These are phyloP conservation scores for Stegophylla sp. DNA, from an alignment of 2,888 invertebrate species.

Conservation along the genomic window DNA sequence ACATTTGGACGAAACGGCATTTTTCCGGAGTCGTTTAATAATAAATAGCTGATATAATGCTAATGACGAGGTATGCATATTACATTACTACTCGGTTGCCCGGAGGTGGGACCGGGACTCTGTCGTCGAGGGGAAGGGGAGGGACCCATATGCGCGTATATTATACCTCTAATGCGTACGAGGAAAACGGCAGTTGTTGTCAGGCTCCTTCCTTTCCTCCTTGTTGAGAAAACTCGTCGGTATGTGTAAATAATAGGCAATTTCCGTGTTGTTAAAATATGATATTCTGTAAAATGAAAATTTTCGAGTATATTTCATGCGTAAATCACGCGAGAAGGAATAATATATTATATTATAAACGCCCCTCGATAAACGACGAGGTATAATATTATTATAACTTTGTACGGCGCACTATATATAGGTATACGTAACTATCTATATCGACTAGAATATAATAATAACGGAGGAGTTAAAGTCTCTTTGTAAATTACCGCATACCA, in stretches of 20 bases:
- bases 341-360: background rate
- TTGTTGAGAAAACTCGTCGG: background rate
- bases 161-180: background rate
- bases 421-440: too few relatives aligned
- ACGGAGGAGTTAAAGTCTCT: too few relatives aligned
- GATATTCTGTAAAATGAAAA: slow-evolving; percentile 3
- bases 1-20: slow-evolving; percentile 6
- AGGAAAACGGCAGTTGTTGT: background rate
- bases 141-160: background rate
- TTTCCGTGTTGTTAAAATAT: background rate
- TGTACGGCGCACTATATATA: too few relatives aligned
- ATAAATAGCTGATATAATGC: too few relatives aligned
- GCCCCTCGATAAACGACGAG: background rate
- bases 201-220: too few relatives aligned
- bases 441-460: too few relatives aligned
- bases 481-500: background rate
- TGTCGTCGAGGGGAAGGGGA: background rate
- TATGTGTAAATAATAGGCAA: slow-evolving; percentile 4
- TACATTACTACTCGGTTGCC: background rate
- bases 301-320: background rate
- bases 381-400: too few relatives aligned
- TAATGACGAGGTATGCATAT: background rate
- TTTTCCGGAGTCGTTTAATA: slow-evolving; percentile 24
- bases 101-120: background rate
- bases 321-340: slow-evolving; percentile 13